phyloP scores from a whole-genome alignment of 2,113 vertebrate genomes.

The Pteronura brasiliensis region DNA sequence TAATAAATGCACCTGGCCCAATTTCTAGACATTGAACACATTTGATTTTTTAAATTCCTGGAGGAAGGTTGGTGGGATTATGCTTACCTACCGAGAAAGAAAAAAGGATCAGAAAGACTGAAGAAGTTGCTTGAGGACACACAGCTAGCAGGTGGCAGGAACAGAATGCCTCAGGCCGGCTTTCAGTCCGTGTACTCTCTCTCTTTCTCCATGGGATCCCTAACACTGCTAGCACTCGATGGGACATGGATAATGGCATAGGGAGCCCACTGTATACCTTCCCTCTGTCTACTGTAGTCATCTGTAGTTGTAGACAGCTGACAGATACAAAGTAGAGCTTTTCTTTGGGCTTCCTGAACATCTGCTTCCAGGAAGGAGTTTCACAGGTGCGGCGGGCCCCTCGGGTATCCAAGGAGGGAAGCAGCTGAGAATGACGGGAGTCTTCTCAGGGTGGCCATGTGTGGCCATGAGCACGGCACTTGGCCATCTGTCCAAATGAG shows the following conservation, averaged over 20 bases:
- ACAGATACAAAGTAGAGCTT: neutral
- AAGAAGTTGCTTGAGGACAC: neutral
- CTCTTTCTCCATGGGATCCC: neutral
- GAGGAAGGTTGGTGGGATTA: neutral
- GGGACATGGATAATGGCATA: neutral
- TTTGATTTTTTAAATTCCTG: neutral
- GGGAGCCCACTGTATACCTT: fast-evolving
- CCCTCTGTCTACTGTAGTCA: neutral
- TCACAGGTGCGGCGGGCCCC: neutral
- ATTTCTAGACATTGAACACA: neutral
- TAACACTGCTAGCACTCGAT: no score
- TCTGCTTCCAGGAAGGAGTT: neutral
- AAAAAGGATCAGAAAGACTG: neutral
- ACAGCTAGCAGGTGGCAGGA: neutral
- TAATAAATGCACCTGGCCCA: neutral
- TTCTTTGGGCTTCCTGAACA: neutral
- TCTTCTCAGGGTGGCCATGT: neutral
- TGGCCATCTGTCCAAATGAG: neutral
- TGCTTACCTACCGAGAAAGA: neutral
- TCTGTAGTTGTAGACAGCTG: neutral
- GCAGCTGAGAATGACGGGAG: neutral
- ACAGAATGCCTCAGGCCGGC: neutral
- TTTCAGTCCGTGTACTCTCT: neutral
- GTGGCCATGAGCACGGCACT: neutral
- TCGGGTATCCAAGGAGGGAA: neutral